These are phyloP conservation scores for Nibea albiflora DNA, from an alignment of 2,113 vertebrate species.

Conservation along the genomic window DNA sequence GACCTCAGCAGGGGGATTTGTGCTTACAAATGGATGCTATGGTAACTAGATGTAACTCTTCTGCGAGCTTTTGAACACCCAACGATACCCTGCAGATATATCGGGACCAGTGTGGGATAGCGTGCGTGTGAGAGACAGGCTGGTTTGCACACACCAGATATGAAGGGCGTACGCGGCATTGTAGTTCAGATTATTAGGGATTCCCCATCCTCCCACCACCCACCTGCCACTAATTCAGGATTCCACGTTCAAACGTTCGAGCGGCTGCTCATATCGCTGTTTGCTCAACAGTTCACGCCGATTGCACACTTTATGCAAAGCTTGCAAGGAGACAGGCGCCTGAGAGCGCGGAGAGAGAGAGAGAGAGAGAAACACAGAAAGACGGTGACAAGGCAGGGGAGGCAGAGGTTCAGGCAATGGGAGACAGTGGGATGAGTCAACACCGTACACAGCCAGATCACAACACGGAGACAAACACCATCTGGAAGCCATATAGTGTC, in stretches of 20 bases:
- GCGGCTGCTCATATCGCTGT: conserved; percentile 45
- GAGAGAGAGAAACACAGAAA: conserved; percentile 1
- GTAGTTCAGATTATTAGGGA: conserved; percentile 27
- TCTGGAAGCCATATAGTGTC: conserved; percentile 57
- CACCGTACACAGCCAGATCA: conserved; percentile 32
- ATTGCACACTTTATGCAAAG: conserved; percentile 50
- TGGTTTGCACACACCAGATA: neutral
- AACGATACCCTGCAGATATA: conserved; percentile 21
- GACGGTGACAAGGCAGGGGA: neutral
- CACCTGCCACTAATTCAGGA: conserved; percentile 23
- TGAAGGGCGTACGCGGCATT: conserved; percentile 31
- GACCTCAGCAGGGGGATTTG: conserved; percentile 50
- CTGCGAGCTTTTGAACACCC: conserved; percentile 12
- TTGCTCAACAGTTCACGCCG: conserved; percentile 46
- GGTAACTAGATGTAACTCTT: conserved; percentile 55
- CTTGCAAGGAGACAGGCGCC: conserved; percentile 30
- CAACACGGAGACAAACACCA: conserved; percentile 62
- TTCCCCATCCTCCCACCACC: conserved; percentile 34
- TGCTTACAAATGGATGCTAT: conserved; percentile 57
- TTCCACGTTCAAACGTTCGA: conserved; percentile 30
- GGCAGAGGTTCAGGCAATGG: conserved; percentile 17
- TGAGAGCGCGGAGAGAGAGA: conserved; percentile 15
- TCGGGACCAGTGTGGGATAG: conserved; percentile 4
- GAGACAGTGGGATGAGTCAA: conserved; percentile 61
- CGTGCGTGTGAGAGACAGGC: conserved; percentile 6